These are phyloP conservation scores for Elysia crispata DNA, from an alignment of 2,888 invertebrate genomes.

Conservation along the genomic window DNA sequence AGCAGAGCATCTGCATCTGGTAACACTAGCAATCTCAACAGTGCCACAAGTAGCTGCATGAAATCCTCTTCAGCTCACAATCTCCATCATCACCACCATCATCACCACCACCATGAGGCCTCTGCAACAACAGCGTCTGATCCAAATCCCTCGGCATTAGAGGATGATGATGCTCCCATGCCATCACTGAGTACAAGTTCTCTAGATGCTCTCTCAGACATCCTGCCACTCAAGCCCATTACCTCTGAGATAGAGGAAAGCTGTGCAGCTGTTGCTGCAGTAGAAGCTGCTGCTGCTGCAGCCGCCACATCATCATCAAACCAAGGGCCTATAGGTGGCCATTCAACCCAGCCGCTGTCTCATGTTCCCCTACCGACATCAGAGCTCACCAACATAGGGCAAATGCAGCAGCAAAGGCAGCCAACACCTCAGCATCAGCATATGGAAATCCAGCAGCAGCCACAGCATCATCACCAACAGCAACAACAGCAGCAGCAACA, in stretches of 20 bases:
- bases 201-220: slow-evolving; percentile 45
- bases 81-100: slow-evolving; percentile 33
- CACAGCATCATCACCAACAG: background rate
- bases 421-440: background rate
- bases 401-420: slow-evolving; percentile 1
- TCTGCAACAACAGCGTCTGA: background rate
- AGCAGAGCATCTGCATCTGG: slow-evolving; percentile 12
- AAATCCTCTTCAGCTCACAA: background rate
- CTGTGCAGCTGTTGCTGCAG: background rate
- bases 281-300: background rate
- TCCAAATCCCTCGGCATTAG: slow-evolving; percentile 14
- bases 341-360: slow-evolving; percentile 33
- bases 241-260: slow-evolving; percentile 41
- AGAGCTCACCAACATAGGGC: slow-evolving; percentile 10
- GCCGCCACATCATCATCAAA: background rate
- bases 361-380: slow-evolving; percentile 35
- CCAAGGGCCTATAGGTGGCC: slow-evolving; percentile 1
- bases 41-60: background rate
- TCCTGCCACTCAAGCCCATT: slow-evolving; percentile 48
- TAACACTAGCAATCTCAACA: background rate
- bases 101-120: slow-evolving; percentile 1
- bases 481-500: background rate
- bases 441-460: background rate
- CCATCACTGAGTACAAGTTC: slow-evolving; percentile 41
- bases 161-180: slow-evolving; percentile 34